These are phyloP conservation scores for Fragum fragum DNA, from an alignment of 2,888 invertebrate species.

Conservation along the genomic window DNA sequence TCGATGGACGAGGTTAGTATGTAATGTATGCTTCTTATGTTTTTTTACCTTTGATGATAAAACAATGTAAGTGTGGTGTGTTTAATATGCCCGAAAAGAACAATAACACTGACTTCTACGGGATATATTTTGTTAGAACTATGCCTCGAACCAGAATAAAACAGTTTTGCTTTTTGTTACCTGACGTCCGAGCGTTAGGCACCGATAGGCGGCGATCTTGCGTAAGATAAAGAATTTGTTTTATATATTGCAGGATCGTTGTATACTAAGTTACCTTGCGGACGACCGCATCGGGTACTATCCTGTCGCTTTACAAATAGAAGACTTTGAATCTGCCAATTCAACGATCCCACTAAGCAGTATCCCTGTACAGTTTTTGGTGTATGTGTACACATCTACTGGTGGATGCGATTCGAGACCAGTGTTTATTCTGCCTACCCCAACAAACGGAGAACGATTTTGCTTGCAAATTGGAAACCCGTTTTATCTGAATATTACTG, in stretches of 20 bases:
- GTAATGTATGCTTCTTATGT: too few relatives aligned
- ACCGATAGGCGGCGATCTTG: too few relatives aligned
- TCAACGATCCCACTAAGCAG: slow-evolving; percentile 27
- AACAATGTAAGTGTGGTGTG: too few relatives aligned
- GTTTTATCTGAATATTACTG: neutral
- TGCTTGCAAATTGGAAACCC: neutral
- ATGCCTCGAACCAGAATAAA: too few relatives aligned
- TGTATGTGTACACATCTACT: slow-evolving; percentile 24
- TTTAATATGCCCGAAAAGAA: too few relatives aligned
- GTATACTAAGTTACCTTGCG: slow-evolving; percentile 30
- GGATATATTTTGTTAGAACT: too few relatives aligned
- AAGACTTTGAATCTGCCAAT: slow-evolving; percentile 15
- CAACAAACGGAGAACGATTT: slow-evolving; percentile 32
- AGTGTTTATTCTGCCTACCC: slow-evolving; percentile 38
- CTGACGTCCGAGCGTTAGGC: too few relatives aligned
- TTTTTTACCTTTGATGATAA: too few relatives aligned
- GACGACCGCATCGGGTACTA: slow-evolving; percentile 17
- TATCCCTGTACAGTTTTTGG: slow-evolving; percentile 37
- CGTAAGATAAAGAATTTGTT: too few relatives aligned
- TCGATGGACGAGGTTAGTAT: neutral
- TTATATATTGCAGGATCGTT: slow-evolving; percentile 18
- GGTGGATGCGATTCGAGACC: slow-evolving; percentile 21
- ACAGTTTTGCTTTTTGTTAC: too few relatives aligned
- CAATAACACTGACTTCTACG: too few relatives aligned
- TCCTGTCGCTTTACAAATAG: slow-evolving; percentile 34